phyloP scores from a whole-genome alignment of 2,888 invertebrate species.

The Phyllotreta cruciferae region DNA sequence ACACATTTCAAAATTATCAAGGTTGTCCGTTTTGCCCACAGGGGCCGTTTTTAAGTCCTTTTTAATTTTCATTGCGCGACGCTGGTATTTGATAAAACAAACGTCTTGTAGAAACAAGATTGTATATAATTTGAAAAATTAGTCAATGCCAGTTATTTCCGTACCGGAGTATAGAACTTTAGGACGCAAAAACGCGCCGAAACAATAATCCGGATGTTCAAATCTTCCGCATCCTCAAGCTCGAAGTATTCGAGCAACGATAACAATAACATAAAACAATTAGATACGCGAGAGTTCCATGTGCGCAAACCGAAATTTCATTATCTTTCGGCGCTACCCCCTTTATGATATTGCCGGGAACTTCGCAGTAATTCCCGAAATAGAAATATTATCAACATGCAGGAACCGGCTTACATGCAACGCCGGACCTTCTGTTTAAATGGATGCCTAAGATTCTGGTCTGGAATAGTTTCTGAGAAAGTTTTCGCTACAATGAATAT shows the following conservation, averaged over 20 bases:
- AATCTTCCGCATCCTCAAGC: not conserved
- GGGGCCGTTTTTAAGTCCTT: too few species aligned
- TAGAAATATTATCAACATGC: slow-evolving; percentile 10
- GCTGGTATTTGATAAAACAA: too few species aligned
- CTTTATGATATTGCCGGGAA: not conserved
- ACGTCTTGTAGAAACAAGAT: too few species aligned
- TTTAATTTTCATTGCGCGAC: too few species aligned
- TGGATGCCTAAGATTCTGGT: slow-evolving; percentile 8
- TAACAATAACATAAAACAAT: slow-evolving; percentile 10
- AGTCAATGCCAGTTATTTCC: too few species aligned
- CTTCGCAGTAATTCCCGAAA: slow-evolving; percentile 3
- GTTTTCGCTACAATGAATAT: not conserved
- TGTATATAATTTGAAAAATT: too few species aligned
- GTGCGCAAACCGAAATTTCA: slow-evolving; percentile 6
- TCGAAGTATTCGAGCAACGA: not conserved
- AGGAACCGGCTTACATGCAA: slow-evolving; percentile 1
- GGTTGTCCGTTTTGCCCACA: too few species aligned
- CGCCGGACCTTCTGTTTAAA: slow-evolving; percentile 6
- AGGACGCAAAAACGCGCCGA: too few species aligned
- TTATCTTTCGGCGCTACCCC: not conserved
- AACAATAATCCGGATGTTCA: too few species aligned
- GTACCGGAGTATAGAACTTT: too few species aligned
- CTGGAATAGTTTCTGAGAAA: slow-evolving; percentile 4
- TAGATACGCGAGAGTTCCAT: not conserved
- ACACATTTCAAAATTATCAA: too few species aligned